Evolutionary conservation across 2,888 invertebrate genomes (phyloP).

Genomic region (Lithophane semibrunnea): DNA sequence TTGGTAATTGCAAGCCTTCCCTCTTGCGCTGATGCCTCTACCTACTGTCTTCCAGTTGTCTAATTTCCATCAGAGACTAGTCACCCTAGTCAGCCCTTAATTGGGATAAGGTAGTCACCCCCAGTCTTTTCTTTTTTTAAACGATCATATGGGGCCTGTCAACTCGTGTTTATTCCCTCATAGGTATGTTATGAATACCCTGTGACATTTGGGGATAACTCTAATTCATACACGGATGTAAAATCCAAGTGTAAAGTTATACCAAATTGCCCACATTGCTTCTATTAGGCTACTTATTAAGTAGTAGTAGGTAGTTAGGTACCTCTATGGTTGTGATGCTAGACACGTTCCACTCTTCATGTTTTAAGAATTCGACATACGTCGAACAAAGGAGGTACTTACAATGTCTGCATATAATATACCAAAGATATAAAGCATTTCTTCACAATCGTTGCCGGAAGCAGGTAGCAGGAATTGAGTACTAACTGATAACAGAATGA

Average conservation of each 20-base stretch:
- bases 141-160: no score
- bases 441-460: conserved; percentile 30
- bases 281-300: neutral
- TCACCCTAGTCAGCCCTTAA: neutral
- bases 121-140: neutral
- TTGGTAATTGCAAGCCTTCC: neutral
- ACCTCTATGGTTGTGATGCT: conserved; percentile 8
- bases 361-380: conserved; percentile 43
- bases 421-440: conserved; percentile 13
- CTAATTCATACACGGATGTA: conserved; percentile 1
- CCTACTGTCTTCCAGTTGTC: neutral
- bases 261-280: neutral
- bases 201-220: neutral
- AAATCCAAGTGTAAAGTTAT: neutral
- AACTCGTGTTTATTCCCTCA: neutral
- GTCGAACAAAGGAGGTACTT: conserved; percentile 18
- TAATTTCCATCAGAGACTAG: neutral
- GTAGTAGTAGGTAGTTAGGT: neutral
- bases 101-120: no score
- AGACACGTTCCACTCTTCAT: conserved; percentile 37
- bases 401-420: conserved; percentile 37
- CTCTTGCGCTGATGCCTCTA: neutral
- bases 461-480: conserved; percentile 39
- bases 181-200: neutral
- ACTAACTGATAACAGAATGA: conserved; percentile 45